Conservation (phyloP, 2,113 vertebrate genomes). For the Bambusicola thoracicus region DNA sequence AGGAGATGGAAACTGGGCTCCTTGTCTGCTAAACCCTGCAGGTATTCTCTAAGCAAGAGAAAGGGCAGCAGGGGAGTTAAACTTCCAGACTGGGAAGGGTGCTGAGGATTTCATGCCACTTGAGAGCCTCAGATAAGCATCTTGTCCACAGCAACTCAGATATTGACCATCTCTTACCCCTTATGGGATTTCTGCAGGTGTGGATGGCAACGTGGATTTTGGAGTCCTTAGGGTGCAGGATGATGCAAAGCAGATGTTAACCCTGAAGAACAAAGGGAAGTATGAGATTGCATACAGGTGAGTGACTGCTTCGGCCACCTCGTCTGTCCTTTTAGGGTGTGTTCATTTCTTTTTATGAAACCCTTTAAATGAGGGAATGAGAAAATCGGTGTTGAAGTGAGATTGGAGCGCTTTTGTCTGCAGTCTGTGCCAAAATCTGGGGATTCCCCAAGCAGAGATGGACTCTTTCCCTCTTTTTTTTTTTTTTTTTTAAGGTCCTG, state of each 20-base stretch:
- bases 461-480: not conserved
- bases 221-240: conserved; percentile 84
- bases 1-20: not conserved
- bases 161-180: not conserved
- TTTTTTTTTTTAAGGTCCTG: not conserved
- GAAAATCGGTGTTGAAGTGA: accelerated
- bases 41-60: not conserved
- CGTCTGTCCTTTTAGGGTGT: not conserved
- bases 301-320: not conserved
- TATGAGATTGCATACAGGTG: conserved; percentile 88
- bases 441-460: not conserved
- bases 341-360: not conserved
- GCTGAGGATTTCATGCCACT: accelerated
- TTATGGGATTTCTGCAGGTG: conserved; percentile 27
- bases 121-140: not conserved
- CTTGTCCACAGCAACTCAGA: not conserved
- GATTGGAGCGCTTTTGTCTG: not conserved
- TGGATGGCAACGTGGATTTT: conserved; percentile 85
- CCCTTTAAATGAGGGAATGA: not conserved
- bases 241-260: conserved; percentile 77
- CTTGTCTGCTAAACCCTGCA: not conserved
- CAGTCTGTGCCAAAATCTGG: not conserved
- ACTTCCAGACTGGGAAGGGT: accelerated
- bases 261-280: conserved; percentile 89
- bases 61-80: not conserved